phyloP scores from a whole-genome alignment of 2,888 invertebrate genomes.

The Dryobota labecula region DNA sequence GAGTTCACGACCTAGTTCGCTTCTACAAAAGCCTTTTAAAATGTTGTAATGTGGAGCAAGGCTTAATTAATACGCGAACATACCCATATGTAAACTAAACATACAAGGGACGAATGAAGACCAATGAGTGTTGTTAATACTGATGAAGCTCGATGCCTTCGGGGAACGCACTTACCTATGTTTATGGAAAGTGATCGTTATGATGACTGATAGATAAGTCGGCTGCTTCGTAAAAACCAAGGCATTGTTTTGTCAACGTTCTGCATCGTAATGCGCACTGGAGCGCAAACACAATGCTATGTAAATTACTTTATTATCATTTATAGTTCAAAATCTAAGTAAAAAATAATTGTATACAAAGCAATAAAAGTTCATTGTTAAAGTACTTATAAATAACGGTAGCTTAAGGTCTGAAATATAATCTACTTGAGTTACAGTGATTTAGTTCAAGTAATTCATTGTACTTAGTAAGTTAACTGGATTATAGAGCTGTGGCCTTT shows the following conservation, averaged over 20 bases:
- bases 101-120: slow-evolving; percentile 51
- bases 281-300: slow-evolving; percentile 67
- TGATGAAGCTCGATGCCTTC: slow-evolving; percentile 44
- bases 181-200: slow-evolving; percentile 55
- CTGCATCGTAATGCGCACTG: slow-evolving; percentile 58
- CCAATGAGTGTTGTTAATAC: slow-evolving; percentile 55
- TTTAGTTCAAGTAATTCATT: slow-evolving; percentile 37
- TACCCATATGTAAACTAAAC: slow-evolving; percentile 26
- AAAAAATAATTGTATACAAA: slow-evolving; percentile 8
- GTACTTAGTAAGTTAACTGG: slow-evolving; percentile 51
- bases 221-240: slow-evolving; percentile 62
- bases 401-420: slow-evolving; percentile 30
- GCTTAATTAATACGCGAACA: slow-evolving; percentile 65
- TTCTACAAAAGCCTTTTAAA: slow-evolving; percentile 62
- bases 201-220: slow-evolving; percentile 64
- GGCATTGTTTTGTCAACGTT: slow-evolving; percentile 58
- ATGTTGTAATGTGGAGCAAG: slow-evolving; percentile 70
- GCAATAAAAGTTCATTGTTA: neutral
- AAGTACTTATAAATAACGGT: slow-evolving; percentile 39
- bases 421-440: slow-evolving; percentile 37
- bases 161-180: slow-evolving; percentile 19
- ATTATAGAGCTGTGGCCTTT: slow-evolving; percentile 45
- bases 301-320: slow-evolving; percentile 65
- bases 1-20: slow-evolving; percentile 63
- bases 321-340: slow-evolving; percentile 42